Evolutionary conservation across 1,140 invertebrate genomes (phyloP), one percentile per base, ranked within the genome.

Genomic region (Macrosteles quadrilineatus): DNA sequence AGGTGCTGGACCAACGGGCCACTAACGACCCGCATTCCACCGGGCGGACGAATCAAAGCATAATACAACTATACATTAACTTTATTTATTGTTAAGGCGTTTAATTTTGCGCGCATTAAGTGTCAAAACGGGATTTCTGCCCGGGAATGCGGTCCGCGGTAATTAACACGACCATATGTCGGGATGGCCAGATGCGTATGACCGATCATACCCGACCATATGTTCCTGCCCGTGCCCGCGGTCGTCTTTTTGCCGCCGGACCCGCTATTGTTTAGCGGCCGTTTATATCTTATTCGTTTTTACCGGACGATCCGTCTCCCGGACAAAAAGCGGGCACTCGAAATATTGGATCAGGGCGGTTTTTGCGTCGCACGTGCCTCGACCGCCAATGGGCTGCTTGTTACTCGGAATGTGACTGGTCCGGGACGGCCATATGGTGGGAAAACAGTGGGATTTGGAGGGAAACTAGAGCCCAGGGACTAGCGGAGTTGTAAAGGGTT

Each of bases 281-380:
- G 55, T 59, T 59, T 59, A 59, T 59, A 59, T 59, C 55, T 59
- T 59, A 59, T 59, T 59, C 55, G 55, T 59, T 59, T 59, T 59
- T 59, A 59, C 55, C 27, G 23, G 27, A 29, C 55, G 25, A 59
- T 59, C 27, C 55, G 25, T 59, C 55, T 59, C 55, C 55, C 21
- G 27, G 23, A 25, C 21, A 29, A 59, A 59, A n/a, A 30, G 12
- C 55, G 55, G 55, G 55, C 55, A 29, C 55, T 59, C 55, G 55
- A 59, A 59, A 59, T 59, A 59, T 59, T 29, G 55, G 55, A 59
- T 59, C 55, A 59, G 55, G 55, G 23, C 55, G 25, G 55, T 59
- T 59, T 59, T 59, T 59, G 55, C 55, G 14, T 4, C n/a, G 55
- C 25, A 30, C 55, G 55, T 59, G 55, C 25, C 21, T 59, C 23